Conservation (phyloP, 2,888 invertebrate species). For the Lottia gigantea region DNA sequence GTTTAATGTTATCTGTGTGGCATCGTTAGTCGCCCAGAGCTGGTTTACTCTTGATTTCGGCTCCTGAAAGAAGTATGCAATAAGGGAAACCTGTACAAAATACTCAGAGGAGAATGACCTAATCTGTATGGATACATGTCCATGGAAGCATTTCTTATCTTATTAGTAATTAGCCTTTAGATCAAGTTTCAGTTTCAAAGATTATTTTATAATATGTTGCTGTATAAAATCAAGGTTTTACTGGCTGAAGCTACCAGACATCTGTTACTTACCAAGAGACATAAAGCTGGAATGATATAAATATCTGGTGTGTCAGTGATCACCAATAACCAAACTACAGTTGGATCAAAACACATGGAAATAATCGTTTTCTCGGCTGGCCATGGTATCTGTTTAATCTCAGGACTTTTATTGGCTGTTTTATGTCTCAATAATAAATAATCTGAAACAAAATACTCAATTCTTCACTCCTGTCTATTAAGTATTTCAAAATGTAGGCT, state of each 20-base stretch:
- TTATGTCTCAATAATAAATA: conserved; percentile 51
- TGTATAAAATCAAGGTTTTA: no score
- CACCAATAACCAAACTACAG: conserved; percentile 81
- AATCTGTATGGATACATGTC: no score
- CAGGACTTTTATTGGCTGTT: conserved; percentile 41
- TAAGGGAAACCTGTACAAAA: no score
- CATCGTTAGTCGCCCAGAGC: conserved; percentile 74
- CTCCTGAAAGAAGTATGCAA: conserved; percentile 61
- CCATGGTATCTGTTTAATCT: conserved; percentile 57
- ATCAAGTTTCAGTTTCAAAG: no score
- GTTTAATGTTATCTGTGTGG: conserved; percentile 67
- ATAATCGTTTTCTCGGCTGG: conserved; percentile 53
- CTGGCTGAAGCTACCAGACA: no score
- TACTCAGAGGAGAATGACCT: no score
- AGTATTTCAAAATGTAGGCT: not conserved
- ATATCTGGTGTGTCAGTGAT: conserved; percentile 73
- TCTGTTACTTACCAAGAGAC: conserved; percentile 68
- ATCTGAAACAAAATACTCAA: conserved; percentile 40
- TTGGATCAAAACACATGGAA: conserved; percentile 82
- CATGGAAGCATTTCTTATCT: no score
- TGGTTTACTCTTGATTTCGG: conserved; percentile 72
- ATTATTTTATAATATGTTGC: no score
- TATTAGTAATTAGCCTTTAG: no score
- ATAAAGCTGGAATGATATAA: conserved; percentile 75
- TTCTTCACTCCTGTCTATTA: not conserved